Percentiles rank a stretch among this genome's conserved stretches.
phyloP scores from a whole-genome alignment of 23 tunicate genomes.

The Ascidia mentula region DNA sequence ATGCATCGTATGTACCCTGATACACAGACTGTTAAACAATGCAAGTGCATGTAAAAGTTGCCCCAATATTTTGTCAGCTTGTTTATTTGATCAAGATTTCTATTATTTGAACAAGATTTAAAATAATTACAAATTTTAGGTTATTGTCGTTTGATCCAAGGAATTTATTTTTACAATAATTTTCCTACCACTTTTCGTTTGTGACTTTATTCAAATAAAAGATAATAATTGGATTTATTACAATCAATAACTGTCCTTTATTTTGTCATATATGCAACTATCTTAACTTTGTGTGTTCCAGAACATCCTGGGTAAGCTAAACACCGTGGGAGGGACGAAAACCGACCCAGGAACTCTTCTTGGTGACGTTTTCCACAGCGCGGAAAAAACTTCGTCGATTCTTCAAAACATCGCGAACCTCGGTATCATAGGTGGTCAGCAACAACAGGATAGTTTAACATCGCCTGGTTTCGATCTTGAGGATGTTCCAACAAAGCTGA shows the following conservation, averaged over 20 bases:
- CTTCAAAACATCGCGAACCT: slow-evolving; percentile 77
- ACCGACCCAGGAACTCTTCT: slow-evolving; percentile 79
- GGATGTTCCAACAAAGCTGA: slow-evolving; percentile 2
- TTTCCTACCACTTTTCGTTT: no score
- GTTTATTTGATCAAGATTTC: no score
- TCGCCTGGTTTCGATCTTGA: background rate
- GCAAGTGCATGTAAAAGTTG: no score
- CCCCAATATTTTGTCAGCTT: no score
- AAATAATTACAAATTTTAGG: no score
- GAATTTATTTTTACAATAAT: no score
- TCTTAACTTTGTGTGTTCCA: background rate
- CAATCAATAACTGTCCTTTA: background rate
- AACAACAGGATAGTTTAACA: slow-evolving; percentile 12
- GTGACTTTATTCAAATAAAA: no score
- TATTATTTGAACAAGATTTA: no score
- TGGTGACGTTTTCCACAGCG: slow-evolving; percentile 69
- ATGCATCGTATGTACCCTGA: no score
- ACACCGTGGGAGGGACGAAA: slow-evolving; percentile 61
- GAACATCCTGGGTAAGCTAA: slow-evolving; percentile 65
- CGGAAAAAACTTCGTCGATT: slow-evolving; percentile 79
- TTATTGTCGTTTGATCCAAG: no score
- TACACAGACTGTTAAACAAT: no score
- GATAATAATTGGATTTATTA: background rate
- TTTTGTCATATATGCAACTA: no score
- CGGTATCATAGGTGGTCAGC: slow-evolving; percentile 29